Percentiles rank a stretch among this genome's conserved stretches.
Conservation (phyloP, 2,797 vertebrate genomes). For the Periophthalmus magnuspinnatus region DNA sequence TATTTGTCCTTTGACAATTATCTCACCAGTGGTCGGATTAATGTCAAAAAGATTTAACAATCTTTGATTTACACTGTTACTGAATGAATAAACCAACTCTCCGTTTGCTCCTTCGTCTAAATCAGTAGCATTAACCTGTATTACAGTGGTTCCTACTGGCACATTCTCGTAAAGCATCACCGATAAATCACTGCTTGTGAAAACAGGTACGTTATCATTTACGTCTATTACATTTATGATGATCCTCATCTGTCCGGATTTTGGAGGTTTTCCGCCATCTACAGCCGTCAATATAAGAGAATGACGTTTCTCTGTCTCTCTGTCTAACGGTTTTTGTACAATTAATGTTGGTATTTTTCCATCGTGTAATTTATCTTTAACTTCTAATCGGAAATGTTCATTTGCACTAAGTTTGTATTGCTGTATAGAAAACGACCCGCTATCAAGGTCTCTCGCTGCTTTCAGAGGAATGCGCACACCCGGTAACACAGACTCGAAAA, state of each 20-base stretch:
- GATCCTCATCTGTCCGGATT: conserved; percentile 49
- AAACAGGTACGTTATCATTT: conserved; percentile 60
- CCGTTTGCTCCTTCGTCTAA: conserved; percentile 47
- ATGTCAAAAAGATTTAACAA: conserved; percentile 31
- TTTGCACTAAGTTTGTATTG: conserved; percentile 58
- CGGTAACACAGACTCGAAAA: conserved; percentile 54
- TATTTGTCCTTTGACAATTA: conserved; percentile 43
- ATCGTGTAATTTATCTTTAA: too few species aligned
- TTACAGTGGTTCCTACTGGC: conserved; percentile 39
- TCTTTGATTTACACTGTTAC: background rate
- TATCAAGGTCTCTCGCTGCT: conserved; percentile 48
- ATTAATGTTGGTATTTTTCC: conserved; percentile 66
- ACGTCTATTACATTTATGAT: conserved; percentile 53
- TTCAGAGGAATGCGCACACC: conserved; percentile 54
- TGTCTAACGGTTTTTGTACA: conserved; percentile 70
- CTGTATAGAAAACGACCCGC: conserved; percentile 43
- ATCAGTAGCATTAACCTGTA: conserved; percentile 57
- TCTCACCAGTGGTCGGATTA: conserved; percentile 37
- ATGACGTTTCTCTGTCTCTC: conserved; percentile 31
- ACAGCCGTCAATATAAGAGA: conserved; percentile 36
- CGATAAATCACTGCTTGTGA: conserved; percentile 21
- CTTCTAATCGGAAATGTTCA: conserved; percentile 61
- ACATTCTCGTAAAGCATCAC: conserved; percentile 25
- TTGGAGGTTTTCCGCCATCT: conserved; percentile 51
- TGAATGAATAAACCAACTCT: conserved; percentile 45